These are phyloP conservation scores for Nycticorax nycticorax DNA, from an alignment of 2,113 vertebrate genomes.

Conservation along the genomic window DNA sequence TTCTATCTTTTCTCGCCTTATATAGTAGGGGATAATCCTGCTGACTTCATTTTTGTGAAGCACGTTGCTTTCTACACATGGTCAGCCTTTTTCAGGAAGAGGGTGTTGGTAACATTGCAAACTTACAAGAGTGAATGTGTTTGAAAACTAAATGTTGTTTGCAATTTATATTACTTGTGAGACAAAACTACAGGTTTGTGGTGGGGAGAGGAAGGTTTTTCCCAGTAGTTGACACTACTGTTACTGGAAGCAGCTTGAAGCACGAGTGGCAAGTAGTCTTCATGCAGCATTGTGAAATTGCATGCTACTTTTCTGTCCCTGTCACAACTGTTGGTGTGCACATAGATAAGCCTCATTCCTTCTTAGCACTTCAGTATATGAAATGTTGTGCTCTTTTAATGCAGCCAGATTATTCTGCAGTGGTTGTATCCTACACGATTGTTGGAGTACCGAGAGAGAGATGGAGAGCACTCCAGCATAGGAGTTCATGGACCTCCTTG, in stretches of 20 bases:
- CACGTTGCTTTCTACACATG: not conserved
- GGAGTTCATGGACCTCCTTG: not conserved
- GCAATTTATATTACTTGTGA: not conserved
- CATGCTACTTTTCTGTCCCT: not conserved
- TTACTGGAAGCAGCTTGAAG: not conserved
- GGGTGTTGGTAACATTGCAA: not conserved
- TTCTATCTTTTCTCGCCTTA: not conserved
- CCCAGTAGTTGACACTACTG: not conserved
- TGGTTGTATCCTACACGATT: not conserved
- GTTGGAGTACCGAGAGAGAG: not conserved
- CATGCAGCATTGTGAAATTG: not conserved
- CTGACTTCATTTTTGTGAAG: not conserved
- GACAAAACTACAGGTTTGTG: rapidly evolving
- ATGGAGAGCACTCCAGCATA: not conserved
- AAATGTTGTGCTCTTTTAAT: not conserved
- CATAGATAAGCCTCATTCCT: not conserved
- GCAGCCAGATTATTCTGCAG: not conserved
- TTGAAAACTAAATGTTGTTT: not conserved
- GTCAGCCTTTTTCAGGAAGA: not conserved
- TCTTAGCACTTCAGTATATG: not conserved
- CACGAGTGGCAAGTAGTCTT: not conserved
- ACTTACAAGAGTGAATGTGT: not conserved
- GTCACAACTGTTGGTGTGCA: not conserved
- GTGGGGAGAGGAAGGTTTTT: not conserved
- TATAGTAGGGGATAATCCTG: not conserved